Evolutionary conservation across 2,797 vertebrate genomes (phyloP).

Genomic region (Psittacula derbiana): DNA sequence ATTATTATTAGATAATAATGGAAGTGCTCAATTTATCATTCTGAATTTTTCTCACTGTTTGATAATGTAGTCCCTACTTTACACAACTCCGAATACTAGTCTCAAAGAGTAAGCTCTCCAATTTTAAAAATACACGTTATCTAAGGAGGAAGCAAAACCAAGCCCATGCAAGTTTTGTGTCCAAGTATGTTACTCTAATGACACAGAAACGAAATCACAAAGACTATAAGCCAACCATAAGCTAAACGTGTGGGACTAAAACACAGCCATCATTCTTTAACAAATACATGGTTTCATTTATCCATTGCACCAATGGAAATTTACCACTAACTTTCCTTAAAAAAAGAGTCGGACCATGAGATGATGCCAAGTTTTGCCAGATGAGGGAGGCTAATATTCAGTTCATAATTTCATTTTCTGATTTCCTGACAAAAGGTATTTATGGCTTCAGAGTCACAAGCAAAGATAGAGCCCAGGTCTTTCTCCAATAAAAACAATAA

Average conservation of each 20-base stretch:
- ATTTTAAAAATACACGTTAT: background rate
- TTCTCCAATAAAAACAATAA: background rate
- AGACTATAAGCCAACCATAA: background rate
- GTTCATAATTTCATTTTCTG: background rate
- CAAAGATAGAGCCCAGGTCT: background rate
- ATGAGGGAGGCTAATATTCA: background rate
- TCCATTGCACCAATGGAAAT: background rate
- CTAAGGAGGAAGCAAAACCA: background rate
- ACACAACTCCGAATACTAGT: background rate
- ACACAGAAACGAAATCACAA: background rate
- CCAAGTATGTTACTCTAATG: background rate
- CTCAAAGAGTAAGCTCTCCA: background rate
- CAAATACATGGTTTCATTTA: background rate
- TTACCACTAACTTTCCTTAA: background rate
- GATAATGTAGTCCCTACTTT: background rate
- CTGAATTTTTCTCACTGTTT: background rate
- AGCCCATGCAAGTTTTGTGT: background rate
- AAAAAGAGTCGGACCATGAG: background rate
- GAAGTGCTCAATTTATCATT: background rate
- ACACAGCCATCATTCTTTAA: background rate
- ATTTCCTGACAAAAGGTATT: conserved; percentile 4
- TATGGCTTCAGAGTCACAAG: conserved; percentile 34
- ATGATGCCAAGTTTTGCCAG: background rate
- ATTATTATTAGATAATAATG: background rate
- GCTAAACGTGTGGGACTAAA: background rate